These are phyloP conservation scores for Amphimallon solstitiale DNA, from an alignment of 2,888 invertebrate species.

Conservation along the genomic window DNA sequence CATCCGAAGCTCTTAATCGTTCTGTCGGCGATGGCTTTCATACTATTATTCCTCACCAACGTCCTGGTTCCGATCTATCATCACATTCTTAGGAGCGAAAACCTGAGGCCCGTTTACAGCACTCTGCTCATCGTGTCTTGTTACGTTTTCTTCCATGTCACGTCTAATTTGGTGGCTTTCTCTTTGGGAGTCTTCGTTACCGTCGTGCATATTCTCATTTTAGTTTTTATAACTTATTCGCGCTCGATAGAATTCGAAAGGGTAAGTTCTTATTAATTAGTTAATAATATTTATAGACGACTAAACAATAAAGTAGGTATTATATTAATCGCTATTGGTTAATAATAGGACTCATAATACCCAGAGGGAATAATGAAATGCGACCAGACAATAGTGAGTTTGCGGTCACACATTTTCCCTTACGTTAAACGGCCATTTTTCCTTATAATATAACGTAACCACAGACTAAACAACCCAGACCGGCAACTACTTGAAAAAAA, in stretches of 20 bases:
- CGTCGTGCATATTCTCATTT: constrained; percentile 70
- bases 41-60: constrained; percentile 67
- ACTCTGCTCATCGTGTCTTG: constrained; percentile 80
- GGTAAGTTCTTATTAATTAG: constrained; percentile 36
- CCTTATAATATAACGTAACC: too few species aligned
- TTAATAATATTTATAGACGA: constrained; percentile 11
- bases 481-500: too few species aligned
- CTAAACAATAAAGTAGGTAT: too few species aligned
- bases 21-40: constrained; percentile 61
- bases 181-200: constrained; percentile 77
- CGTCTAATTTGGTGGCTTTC: constrained; percentile 76
- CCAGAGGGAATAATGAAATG: too few species aligned
- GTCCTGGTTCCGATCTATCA: constrained; percentile 74
- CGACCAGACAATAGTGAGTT: too few species aligned
- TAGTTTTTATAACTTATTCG: constrained; percentile 68
- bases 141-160: constrained; percentile 86
- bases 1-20: constrained; percentile 53
- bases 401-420: too few species aligned
- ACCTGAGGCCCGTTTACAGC: constrained; percentile 74
- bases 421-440: too few species aligned
- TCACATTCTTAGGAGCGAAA: constrained; percentile 60
- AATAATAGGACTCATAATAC: too few species aligned
- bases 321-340: too few species aligned
- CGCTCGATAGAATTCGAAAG: constrained; percentile 24
- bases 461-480: too few species aligned